Conservation (phyloP, 2,797 vertebrate species). For the Toxotes lorentzi region DNA sequence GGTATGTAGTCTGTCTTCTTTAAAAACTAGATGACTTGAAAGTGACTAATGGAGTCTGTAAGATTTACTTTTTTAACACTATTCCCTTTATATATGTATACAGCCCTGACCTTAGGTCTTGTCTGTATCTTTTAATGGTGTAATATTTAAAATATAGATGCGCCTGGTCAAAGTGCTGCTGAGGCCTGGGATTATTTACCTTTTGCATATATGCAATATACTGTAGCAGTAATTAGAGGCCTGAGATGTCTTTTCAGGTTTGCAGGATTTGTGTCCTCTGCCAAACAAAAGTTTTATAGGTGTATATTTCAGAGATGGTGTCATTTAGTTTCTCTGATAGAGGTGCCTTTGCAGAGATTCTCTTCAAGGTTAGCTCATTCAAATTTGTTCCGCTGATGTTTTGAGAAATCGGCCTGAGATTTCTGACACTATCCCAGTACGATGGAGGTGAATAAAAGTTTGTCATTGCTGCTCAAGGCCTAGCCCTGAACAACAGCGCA, state of each 20-base stretch:
- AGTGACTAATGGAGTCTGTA: neutral
- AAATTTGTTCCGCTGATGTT: conserved; percentile 12
- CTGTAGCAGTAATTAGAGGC: no score
- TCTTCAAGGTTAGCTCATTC: neutral
- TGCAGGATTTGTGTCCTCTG: neutral
- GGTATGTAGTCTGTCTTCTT: conserved; percentile 34
- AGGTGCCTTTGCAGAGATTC: conserved; percentile 12
- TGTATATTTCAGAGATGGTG: neutral
- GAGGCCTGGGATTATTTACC: neutral
- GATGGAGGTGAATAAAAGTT: neutral
- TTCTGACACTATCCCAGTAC: neutral
- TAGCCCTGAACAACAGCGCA: neutral
- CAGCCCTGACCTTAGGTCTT: neutral
- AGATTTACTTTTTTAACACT: neutral
- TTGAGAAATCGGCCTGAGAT: neutral
- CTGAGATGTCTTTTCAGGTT: neutral
- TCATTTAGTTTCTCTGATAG: neutral
- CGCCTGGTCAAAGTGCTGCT: neutral
- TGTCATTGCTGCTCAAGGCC: conserved; percentile 11
- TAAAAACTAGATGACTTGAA: neutral
- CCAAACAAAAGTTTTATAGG: neutral
- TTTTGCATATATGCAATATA: neutral
- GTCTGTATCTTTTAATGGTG: conserved; percentile 2
- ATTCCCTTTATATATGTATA: neutral
- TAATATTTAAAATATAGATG: conserved; percentile 5